A percentile compares a stretch with the other conserved stretches of the same genome.
These are phyloP conservation scores for Hylia prasina DNA, from an alignment of 2,113 vertebrate species.

Conservation along the genomic window DNA sequence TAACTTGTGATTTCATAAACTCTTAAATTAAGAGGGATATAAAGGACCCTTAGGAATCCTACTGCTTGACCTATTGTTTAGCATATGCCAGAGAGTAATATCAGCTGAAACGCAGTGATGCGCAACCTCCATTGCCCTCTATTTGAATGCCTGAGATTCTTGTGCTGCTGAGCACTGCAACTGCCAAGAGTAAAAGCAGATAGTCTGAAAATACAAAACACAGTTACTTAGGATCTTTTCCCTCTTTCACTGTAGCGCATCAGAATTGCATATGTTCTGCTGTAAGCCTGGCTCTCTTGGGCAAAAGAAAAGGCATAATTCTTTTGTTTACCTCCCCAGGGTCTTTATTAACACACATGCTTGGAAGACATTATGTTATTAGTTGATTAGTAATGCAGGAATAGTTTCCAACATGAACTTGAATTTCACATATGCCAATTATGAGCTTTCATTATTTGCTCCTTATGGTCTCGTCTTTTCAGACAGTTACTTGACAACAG, in stretches of 20 bases:
- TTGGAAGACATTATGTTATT: constrained; percentile 37
- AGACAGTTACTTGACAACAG: constrained; percentile 22
- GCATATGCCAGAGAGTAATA: not conserved
- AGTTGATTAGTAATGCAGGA: constrained; percentile 55
- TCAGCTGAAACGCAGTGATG: not conserved
- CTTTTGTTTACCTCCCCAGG: constrained; percentile 47
- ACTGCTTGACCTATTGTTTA: not conserved
- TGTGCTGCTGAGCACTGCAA: not conserved
- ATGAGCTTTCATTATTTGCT: constrained; percentile 15
- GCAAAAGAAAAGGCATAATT: not conserved
- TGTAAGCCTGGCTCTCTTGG: not conserved
- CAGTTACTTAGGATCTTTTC: not conserved
- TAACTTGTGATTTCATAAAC: not conserved
- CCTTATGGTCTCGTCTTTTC: constrained; percentile 46
- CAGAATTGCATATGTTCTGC: constrained; percentile 10
- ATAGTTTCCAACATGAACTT: constrained; percentile 17
- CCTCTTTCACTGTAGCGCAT: not conserved
- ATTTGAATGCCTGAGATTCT: not conserved
- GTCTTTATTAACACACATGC: constrained; percentile 41
- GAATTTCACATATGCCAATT: constrained; percentile 14
- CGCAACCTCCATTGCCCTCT: not conserved
- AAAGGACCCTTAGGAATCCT: not conserved
- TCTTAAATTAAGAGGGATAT: not conserved
- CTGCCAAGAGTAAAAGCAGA: not conserved
- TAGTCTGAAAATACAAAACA: not conserved